Evolutionary conservation across 2,888 invertebrate species (phyloP).

Genomic region (Pimpla rufipes): DNA sequence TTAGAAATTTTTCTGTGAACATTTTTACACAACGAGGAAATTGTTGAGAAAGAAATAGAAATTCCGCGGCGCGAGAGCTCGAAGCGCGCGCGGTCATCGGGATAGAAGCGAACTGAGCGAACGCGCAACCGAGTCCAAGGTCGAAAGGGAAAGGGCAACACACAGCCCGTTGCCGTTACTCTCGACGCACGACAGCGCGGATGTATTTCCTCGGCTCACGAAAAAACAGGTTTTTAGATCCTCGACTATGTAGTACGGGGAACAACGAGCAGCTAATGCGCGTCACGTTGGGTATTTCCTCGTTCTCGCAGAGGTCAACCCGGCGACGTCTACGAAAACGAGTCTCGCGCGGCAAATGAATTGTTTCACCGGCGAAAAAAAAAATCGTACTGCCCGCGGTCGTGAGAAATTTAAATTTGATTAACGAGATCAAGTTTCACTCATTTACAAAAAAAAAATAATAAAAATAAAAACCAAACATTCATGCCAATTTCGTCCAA

Average conservation of each 20-base stretch:
- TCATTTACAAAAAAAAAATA: too few species aligned
- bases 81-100: background rate
- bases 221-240: conserved; percentile 23
- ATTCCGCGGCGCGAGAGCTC: too few species aligned
- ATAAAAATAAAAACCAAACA: too few species aligned
- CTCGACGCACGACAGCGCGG: background rate
- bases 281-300: conserved; percentile 12
- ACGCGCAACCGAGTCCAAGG: background rate
- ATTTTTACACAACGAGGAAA: too few species aligned
- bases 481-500: too few species aligned
- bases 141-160: conserved; percentile 13
- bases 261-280: background rate
- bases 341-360: too few species aligned
- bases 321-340: background rate
- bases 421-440: too few species aligned
- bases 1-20: too few species aligned
- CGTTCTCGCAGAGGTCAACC: background rate
- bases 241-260: conserved; percentile 3
- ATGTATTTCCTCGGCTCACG: background rate
- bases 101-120: background rate
- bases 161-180: background rate
- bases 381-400: too few species aligned
- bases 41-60: too few species aligned
- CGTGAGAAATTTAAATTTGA: too few species aligned
- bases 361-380: too few species aligned